These are phyloP conservation scores for Phylloscopus trochilus DNA, from an alignment of 2,113 vertebrate genomes.

Conservation along the genomic window DNA sequence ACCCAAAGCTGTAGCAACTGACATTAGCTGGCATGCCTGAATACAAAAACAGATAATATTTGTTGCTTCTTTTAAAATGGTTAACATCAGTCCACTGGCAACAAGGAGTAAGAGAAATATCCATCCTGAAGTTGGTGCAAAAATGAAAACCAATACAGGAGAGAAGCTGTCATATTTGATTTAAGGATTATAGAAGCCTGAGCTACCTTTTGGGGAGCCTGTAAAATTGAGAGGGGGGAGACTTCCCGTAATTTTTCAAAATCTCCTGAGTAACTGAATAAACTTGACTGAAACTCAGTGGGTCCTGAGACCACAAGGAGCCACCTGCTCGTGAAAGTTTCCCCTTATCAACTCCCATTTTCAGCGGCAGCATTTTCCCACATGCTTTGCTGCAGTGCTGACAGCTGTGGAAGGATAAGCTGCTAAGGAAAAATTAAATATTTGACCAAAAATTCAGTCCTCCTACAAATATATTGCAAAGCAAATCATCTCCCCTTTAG, in stretches of 20 bases:
- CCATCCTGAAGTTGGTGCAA: not conserved
- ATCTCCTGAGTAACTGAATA: not conserved
- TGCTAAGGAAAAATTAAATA: not conserved
- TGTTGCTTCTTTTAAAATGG: not conserved
- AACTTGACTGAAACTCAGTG: not conserved
- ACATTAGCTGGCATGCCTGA: not conserved
- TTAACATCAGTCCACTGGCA: not conserved
- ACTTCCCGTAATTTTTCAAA: not conserved
- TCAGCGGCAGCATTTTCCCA: not conserved
- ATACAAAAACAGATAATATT: not conserved
- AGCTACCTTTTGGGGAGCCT: not conserved
- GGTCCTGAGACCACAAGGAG: not conserved
- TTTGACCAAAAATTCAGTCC: not conserved
- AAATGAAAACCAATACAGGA: not conserved
- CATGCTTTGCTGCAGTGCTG: not conserved
- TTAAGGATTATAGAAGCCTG: not conserved
- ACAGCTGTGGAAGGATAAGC: not conserved
- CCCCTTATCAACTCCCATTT: not conserved
- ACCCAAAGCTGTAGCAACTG: not conserved
- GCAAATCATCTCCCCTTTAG: not conserved
- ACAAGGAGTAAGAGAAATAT: not conserved
- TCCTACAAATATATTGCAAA: not conserved
- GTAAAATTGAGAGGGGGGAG: not conserved
- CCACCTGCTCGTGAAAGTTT: not conserved
- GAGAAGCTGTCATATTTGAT: constrained; percentile 14